These are phyloP conservation scores for Ptychoptera contaminata DNA, from an alignment of 2,888 invertebrate genomes.

Conservation along the genomic window DNA sequence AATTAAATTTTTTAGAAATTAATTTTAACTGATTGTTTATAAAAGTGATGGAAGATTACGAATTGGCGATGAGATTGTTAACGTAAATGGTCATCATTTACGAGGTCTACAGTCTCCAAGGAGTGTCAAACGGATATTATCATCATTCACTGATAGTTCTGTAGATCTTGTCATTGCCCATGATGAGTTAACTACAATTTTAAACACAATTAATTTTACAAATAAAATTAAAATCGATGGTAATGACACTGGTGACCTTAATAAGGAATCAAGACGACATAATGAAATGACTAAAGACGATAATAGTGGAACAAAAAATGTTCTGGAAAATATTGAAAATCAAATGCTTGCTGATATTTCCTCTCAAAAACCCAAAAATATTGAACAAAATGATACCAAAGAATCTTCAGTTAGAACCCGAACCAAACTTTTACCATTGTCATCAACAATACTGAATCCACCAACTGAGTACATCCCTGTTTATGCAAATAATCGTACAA, in stretches of 20 bases:
- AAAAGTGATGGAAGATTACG: constrained; percentile 62
- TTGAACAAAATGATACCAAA: no score
- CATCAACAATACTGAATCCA: constrained; percentile 1
- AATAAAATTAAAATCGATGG: constrained; percentile 27
- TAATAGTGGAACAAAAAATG: no score
- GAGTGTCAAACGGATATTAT: constrained; percentile 41
- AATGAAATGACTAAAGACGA: no score
- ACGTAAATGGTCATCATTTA: constrained; percentile 70
- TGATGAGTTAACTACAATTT: constrained; percentile 42
- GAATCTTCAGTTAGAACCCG: no score
- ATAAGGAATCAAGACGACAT: no score
- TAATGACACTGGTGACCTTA: constrained; percentile 3
- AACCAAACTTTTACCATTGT: not conserved
- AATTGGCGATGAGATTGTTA: constrained; percentile 78
- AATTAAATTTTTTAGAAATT: no score
- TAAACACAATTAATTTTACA: constrained; percentile 19
- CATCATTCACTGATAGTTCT: constrained; percentile 25
- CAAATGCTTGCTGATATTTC: no score
- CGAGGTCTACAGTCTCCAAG: constrained; percentile 52
- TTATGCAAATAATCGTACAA: constrained; percentile 25
- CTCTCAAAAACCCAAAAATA: no score
- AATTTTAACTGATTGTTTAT: constrained; percentile 7
- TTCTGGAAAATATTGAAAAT: no score
- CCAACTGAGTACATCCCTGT: constrained; percentile 26
- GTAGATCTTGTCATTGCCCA: constrained; percentile 48